phyloP scores from a whole-genome alignment of 1,140 invertebrate species.

The Campoletis sonorensis region DNA sequence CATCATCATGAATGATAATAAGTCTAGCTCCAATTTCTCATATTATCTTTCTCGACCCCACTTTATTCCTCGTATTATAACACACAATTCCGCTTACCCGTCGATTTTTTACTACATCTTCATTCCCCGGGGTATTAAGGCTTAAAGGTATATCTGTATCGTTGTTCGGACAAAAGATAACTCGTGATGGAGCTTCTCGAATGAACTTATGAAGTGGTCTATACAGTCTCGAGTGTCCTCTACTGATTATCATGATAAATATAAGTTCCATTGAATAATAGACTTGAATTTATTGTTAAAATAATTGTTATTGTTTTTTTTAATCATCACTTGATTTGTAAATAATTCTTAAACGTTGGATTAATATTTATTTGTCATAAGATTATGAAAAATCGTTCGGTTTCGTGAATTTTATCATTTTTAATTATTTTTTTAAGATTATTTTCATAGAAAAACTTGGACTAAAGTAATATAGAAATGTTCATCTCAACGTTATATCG shows the following conservation, averaged over 20 bases:
- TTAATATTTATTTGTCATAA: no score
- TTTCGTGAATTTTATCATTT: no score
- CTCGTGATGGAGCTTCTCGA: background rate
- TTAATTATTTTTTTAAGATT: no score
- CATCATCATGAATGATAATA: background rate
- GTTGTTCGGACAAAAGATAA: conserved; percentile 27
- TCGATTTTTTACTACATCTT: background rate
- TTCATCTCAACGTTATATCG: background rate
- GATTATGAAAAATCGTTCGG: no score
- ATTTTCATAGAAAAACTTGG: background rate
- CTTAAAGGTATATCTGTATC: conserved; percentile 16
- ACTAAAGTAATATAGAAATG: conserved; percentile 13
- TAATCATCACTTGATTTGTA: background rate
- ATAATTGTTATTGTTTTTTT: background rate
- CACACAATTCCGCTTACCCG: conserved; percentile 8
- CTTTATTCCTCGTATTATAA: conserved; percentile 31
- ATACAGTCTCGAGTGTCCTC: conserved; percentile 6
- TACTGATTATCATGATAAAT: background rate
- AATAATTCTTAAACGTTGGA: no score
- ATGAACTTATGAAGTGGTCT: background rate
- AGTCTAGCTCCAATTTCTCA: background rate
- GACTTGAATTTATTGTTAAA: background rate
- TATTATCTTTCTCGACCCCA: conserved; percentile 28
- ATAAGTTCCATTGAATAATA: background rate
- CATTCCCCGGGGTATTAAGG: background rate